These are phyloP conservation scores for Willisornis vidua DNA, from an alignment of 2,113 vertebrate species.

Conservation along the genomic window DNA sequence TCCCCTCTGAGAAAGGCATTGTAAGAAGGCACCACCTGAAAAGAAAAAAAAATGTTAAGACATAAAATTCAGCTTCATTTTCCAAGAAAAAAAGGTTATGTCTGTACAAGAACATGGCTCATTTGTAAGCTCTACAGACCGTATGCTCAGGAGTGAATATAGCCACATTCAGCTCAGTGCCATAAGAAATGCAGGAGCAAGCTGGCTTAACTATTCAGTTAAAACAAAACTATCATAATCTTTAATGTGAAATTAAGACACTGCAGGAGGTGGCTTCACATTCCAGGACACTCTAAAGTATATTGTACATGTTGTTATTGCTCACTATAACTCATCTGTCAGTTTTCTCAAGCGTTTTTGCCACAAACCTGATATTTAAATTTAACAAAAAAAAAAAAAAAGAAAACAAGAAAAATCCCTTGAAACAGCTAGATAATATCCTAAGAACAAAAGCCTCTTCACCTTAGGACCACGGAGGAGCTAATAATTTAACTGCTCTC, in stretches of 20 bases:
- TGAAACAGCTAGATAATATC: not conserved
- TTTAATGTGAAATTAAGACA: not conserved
- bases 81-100: not conserved
- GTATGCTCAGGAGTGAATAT: not conserved
- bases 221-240: not conserved
- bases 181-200: not conserved
- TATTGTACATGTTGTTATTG: not conserved
- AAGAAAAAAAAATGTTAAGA: not conserved
- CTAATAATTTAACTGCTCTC: not conserved
- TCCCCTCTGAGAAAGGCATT: not conserved
- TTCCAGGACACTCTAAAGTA: not conserved
- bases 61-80: not conserved
- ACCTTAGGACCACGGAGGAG: not conserved
- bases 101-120: not conserved
- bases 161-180: not conserved
- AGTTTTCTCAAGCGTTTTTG: not conserved
- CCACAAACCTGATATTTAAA: not conserved
- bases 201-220: not conserved
- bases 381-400: not conserved
- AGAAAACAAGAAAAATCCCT: not conserved
- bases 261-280: not conserved
- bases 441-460: not conserved
- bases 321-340: not conserved
- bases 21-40: not conserved
- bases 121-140: not conserved